A percentile compares a stretch with the other conserved stretches of the same genome.
Conservation (phyloP, 2,113 vertebrate species). For the Naja naja region DNA sequence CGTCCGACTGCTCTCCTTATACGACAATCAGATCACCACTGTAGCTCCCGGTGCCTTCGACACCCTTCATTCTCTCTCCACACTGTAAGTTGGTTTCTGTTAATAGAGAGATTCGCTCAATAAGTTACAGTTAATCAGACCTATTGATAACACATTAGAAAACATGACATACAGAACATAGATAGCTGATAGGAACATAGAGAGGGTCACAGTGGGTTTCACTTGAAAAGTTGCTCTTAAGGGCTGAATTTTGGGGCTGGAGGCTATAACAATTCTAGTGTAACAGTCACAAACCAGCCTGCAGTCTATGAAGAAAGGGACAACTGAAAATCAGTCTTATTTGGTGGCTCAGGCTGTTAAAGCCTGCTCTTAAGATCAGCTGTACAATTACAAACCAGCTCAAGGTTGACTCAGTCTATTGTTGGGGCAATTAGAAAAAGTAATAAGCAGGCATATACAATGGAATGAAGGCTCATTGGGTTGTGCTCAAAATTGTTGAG, state of each 20-base stretch:
- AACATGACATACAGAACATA: background rate
- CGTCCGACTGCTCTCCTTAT: slow-evolving; percentile 91
- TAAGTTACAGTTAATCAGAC: background rate
- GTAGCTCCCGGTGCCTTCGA: slow-evolving; percentile 92
- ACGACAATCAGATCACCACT: slow-evolving; percentile 97
- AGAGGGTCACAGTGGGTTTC: background rate
- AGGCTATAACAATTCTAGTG: background rate
- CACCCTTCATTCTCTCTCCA: slow-evolving; percentile 92
- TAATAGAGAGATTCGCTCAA: background rate
- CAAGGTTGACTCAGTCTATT: no score
- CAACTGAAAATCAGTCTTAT: background rate
- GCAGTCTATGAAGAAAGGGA: background rate
- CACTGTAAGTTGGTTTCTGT: slow-evolving; percentile 78
- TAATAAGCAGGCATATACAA: no score
- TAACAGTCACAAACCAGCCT: background rate
- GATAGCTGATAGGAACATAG: background rate
- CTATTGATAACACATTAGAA: background rate
- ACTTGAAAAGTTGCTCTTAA: background rate
- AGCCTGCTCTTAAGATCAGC: no score
- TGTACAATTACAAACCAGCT: no score
- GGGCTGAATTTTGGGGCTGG: no score
- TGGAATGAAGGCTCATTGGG: no score
- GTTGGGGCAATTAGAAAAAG: no score
- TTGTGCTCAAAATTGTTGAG: no score
- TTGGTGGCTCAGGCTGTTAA: no score